Evolutionary conservation across 2,113 vertebrate genomes (phyloP).

Genomic region (Aleadryas rufinucha): DNA sequence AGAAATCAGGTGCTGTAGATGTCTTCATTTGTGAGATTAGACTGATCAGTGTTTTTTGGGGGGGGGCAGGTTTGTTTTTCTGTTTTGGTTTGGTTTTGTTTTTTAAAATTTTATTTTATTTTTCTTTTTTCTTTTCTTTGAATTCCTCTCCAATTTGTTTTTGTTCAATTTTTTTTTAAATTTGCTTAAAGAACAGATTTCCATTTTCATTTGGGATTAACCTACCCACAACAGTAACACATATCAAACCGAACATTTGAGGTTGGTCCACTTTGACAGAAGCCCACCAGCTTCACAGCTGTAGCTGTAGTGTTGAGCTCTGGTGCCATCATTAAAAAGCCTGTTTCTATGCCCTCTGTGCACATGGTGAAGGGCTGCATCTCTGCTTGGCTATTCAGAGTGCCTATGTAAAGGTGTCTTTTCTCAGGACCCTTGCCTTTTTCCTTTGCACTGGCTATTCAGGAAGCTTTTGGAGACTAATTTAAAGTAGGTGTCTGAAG

Average conservation of each 20-base stretch:
- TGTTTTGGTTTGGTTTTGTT: neutral
- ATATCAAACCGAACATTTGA: neutral
- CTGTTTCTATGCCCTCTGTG: neutral
- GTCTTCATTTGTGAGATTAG: neutral
- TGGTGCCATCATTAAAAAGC: neutral
- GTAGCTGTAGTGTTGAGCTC: neutral
- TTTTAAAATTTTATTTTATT: neutral
- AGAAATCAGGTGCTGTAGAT: neutral
- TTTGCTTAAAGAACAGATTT: neutral
- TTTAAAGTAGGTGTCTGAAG: neutral
- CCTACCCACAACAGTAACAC: neutral
- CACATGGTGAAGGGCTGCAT: neutral
- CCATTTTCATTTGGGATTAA: neutral
- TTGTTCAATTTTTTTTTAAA: neutral
- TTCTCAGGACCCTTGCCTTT: neutral
- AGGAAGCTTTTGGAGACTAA: neutral
- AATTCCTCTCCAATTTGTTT: neutral
- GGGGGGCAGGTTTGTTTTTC: fast-evolving
- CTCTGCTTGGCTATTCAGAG: neutral
- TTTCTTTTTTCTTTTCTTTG: neutral
- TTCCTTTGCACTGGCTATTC: neutral
- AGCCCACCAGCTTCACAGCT: neutral
- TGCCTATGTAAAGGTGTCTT: neutral
- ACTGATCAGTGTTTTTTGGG: neutral
- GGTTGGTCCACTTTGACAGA: neutral